phyloP scores from a whole-genome alignment of 2,113 vertebrate species.

The Piaya cayana region DNA sequence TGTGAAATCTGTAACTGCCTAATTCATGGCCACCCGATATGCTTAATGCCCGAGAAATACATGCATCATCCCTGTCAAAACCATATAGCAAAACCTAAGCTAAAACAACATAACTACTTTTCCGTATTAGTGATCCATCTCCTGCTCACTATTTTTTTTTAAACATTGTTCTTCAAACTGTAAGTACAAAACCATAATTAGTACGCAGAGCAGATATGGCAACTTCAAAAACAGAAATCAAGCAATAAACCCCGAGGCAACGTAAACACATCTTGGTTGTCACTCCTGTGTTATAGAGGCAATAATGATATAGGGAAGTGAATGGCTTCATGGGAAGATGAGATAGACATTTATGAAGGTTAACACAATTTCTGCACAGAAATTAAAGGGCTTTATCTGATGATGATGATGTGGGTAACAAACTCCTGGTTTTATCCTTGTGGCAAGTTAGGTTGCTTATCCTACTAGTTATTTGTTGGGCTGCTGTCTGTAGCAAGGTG shows the following conservation, averaged over 20 bases:
- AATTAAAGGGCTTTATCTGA: conserved; percentile 4
- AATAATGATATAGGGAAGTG: not conserved
- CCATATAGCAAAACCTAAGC: not conserved
- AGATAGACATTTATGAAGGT: conserved; percentile 17
- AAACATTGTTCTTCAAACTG: not conserved
- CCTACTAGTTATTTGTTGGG: not conserved
- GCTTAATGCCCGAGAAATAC: not conserved
- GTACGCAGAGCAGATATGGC: not conserved
- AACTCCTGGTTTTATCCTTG: not conserved
- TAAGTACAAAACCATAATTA: conserved; percentile 21
- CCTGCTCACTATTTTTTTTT: not conserved
- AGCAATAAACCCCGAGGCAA: not conserved
- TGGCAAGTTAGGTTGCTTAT: not conserved
- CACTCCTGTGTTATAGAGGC: not conserved
- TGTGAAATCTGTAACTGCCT: not conserved
- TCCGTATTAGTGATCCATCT: not conserved
- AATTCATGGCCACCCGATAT: not conserved
- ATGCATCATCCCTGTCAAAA: not conserved
- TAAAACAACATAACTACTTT: not conserved
- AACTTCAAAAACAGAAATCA: conserved; percentile 19
- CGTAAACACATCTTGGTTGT: not conserved
- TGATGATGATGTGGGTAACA: not conserved
- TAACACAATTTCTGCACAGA: conserved; percentile 21
- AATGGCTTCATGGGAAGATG: not conserved
- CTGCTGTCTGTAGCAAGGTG: not conserved